Evolutionary conservation across 1,140 invertebrate species (phyloP).

Genomic region (Brachionus calyciflorus): DNA sequence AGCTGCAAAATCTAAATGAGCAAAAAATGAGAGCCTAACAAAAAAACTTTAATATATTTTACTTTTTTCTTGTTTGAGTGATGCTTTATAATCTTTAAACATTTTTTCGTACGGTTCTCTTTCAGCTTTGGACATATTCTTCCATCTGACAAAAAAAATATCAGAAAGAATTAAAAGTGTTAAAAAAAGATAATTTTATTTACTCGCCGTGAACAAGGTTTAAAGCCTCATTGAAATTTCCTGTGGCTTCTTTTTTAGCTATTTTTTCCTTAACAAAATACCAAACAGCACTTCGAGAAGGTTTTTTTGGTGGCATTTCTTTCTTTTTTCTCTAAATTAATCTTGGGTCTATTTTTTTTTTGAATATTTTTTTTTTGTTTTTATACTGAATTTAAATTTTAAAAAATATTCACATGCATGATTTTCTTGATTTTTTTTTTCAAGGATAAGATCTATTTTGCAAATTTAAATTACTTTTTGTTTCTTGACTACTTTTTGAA

Average conservation of each 20-base stretch:
- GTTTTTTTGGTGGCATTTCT: constrained; percentile 23
- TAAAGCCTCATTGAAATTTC: background rate
- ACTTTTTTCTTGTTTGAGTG: background rate
- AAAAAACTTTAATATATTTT: background rate
- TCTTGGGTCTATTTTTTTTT: too few species aligned
- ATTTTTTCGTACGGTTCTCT: constrained; percentile 16
- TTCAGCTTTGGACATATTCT: background rate
- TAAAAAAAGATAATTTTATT: background rate
- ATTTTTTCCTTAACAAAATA: constrained; percentile 19
- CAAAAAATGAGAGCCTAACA: background rate
- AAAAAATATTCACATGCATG: too few species aligned
- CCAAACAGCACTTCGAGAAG: background rate
- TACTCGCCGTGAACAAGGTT: background rate
- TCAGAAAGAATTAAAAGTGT: background rate
- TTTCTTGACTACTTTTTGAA: too few species aligned
- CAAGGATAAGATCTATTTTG: too few species aligned
- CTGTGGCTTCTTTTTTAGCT: background rate
- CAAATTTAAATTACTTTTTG: too few species aligned
- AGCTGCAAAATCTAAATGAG: too few species aligned
- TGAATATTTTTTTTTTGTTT: too few species aligned
- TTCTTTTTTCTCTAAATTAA: background rate
- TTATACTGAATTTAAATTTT: too few species aligned
- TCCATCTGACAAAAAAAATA: constrained; percentile 22
- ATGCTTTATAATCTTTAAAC: constrained; percentile 25
- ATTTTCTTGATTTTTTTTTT: too few species aligned